Evolutionary conservation across 2,888 invertebrate genomes (phyloP).

Genomic region (Melieria omissa): DNA sequence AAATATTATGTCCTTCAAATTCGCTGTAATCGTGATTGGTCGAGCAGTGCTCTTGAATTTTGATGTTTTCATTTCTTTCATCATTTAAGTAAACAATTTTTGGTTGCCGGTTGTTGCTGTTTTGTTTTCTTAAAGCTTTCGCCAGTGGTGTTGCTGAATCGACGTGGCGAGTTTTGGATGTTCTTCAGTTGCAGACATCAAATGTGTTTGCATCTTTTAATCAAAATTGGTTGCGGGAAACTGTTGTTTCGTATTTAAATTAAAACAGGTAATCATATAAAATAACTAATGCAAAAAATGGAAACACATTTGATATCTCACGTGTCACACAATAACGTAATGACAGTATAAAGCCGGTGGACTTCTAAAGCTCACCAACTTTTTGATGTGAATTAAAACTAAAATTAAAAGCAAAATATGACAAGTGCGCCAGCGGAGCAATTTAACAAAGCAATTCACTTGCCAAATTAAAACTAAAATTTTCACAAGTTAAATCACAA

Average conservation of each 20-base stretch:
- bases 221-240: neutral
- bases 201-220: neutral
- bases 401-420: too few species aligned
- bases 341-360: too few species aligned
- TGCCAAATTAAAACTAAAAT: too few species aligned
- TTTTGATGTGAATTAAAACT: too few species aligned
- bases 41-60: neutral
- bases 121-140: slow-evolving; percentile 22
- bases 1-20: neutral
- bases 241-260: neutral
- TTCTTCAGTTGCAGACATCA: neutral
- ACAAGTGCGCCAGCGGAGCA: too few species aligned
- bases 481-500: too few species aligned
- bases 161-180: neutral
- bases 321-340: too few species aligned
- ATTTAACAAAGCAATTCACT: too few species aligned
- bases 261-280: neutral
- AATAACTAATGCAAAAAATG: neutral
- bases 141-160: neutral
- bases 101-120: slow-evolving; percentile 1
- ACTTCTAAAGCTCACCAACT: too few species aligned
- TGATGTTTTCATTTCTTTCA: too few species aligned
- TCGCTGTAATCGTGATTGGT: neutral
- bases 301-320: neutral
- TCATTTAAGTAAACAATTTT: neutral